Base-by-base conservation (phyloP, 1,140 invertebrate species). In the Acarapis woodi region DNA sequence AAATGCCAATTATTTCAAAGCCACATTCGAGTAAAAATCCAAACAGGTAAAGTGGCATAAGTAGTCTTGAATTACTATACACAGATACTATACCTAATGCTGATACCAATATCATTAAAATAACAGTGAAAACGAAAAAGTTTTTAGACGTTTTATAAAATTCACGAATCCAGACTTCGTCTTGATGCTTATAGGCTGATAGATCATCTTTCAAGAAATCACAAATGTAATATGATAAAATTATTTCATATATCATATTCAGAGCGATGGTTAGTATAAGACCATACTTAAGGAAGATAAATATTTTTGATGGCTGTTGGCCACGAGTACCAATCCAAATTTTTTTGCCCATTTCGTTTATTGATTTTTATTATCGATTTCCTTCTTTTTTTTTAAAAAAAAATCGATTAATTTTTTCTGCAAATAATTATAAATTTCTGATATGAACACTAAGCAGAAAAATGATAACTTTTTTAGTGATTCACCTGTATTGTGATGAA, bases 61-160 rank as follows among this genome's bases (percentile, higher is more conserved):
- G 36, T 6, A 18, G 12, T n/a, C 28, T 12, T 22, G 29, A 12
- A n/a, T 37, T 30, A 3, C n/a, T 30, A n/a, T 29, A 37, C 2
- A 16, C 22, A 15, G 25, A 25, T 8, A 23, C 36, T 4, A 12
- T 14, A 31, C 36, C 36, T 6, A 37, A 9, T 14, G 12, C 21
- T 21, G 22, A 9, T 6, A 23, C 19, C n/a, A 37, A 26, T 15
- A 30, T 19, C 14, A 14, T 23, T 14, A 37, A 29, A 21, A 37
- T 37, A 5, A 12, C 36, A 16, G 36, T 37, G 25, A 37, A 37
- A 9, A 37, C 19, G 36, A 37, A 37, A 18, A 37, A 37, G 21
- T 37, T 37, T 29, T 21, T 28, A 9, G 36, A 29, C 14, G 36
- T 12, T 22, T 37, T 37, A 16, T 28, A 37, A 23, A 37, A 37